These are phyloP conservation scores for Heterodera filipjevi DNA, from an alignment of 2,888 invertebrate genomes.

Conservation along the genomic window DNA sequence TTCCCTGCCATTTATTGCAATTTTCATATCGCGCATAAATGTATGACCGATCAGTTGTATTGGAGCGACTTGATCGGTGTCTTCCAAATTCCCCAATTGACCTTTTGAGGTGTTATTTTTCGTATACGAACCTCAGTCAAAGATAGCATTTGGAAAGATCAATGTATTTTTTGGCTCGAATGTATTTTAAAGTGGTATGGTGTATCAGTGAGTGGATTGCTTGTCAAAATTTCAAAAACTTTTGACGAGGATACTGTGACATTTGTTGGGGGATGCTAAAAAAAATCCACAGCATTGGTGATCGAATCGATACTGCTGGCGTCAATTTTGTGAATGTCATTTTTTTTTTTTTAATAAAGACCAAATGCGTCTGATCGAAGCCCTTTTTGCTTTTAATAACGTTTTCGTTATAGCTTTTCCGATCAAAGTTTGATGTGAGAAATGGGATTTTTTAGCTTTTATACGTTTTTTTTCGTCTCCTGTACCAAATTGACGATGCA, in stretches of 20 bases:
- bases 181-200: constrained; percentile 25
- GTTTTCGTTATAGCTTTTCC: constrained; percentile 9
- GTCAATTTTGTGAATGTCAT: constrained; percentile 25
- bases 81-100: not conserved
- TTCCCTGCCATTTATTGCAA: constrained; percentile 11
- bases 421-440: constrained; percentile 9
- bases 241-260: not conserved
- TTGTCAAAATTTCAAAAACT: constrained; percentile 19
- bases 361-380: constrained; percentile 25
- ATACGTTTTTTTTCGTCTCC: constrained; percentile 12
- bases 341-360: constrained; percentile 28
- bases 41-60: constrained; percentile 18
- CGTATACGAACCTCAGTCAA: constrained; percentile 3
- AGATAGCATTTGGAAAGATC: constrained; percentile 15
- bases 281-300: constrained; percentile 20
- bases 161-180: constrained; percentile 16
- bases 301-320: constrained; percentile 1
- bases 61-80: not conserved
- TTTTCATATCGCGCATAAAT: not conserved
- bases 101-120: not conserved
- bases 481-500: constrained; percentile 11
- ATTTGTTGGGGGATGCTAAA: constrained; percentile 22
- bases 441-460: not conserved
- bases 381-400: constrained; percentile 7
- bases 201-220: constrained; percentile 22